phyloP scores from a whole-genome alignment of 2,113 vertebrate species.

The Calcarius ornatus region DNA sequence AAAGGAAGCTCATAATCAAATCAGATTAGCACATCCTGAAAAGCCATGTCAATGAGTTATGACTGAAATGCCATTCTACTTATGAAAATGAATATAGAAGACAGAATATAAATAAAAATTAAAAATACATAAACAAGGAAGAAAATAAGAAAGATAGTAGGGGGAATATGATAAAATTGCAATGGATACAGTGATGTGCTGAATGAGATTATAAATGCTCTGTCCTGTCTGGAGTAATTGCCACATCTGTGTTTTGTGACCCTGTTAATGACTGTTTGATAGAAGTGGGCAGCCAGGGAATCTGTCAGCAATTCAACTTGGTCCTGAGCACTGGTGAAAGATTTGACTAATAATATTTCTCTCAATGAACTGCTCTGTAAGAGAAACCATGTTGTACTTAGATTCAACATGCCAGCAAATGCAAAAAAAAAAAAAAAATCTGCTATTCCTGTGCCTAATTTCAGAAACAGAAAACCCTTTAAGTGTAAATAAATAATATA shows the following conservation, averaged over 20 bases:
- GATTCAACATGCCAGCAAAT: not conserved
- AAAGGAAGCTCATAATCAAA: not conserved
- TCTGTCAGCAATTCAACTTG: not conserved
- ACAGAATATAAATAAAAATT: not conserved
- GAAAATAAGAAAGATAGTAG: not conserved
- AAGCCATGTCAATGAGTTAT: not conserved
- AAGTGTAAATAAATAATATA: not conserved
- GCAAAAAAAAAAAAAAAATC: not conserved
- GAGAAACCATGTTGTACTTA: not conserved
- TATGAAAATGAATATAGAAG: not conserved
- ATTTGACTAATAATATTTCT: not conserved
- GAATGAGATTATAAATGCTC: not conserved
- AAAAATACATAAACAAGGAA: not conserved
- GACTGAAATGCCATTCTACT: not conserved
- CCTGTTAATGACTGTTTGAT: not conserved
- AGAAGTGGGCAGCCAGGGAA: not conserved
- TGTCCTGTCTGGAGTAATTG: not conserved
- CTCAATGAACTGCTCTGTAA: not conserved
- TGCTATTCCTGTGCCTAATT: not conserved
- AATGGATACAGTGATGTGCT: not conserved
- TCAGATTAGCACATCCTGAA: not conserved
- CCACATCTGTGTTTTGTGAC: not conserved
- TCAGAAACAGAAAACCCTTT: not conserved
- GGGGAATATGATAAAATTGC: not conserved
- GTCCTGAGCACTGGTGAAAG: not conserved